These are phyloP conservation scores for Cephus pygmeus DNA, from an alignment of 2,888 invertebrate genomes.

Conservation along the genomic window DNA sequence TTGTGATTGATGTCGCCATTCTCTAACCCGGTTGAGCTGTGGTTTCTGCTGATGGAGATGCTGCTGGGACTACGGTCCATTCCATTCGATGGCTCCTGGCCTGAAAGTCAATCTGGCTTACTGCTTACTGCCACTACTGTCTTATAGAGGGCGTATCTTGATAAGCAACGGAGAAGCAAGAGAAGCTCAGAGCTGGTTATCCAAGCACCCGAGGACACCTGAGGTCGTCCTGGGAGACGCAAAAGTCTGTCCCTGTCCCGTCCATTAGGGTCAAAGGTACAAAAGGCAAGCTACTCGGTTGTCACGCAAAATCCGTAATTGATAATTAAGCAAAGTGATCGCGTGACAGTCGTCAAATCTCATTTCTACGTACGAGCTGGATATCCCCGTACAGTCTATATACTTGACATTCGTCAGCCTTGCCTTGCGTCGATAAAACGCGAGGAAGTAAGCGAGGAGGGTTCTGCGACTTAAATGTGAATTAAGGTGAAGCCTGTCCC, in stretches of 20 bases:
- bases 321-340: not conserved
- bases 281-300: not conserved
- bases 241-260: not conserved
- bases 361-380: not conserved
- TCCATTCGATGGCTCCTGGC: slow-evolving; percentile 64
- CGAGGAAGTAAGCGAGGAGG: not conserved
- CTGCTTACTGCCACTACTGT: slow-evolving; percentile 48
- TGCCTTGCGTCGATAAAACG: not conserved
- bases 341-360: not conserved
- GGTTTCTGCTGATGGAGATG: slow-evolving; percentile 83
- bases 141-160: not conserved
- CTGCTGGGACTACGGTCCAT: slow-evolving; percentile 87
- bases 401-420: not conserved
- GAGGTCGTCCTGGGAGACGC: not conserved
- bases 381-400: not conserved
- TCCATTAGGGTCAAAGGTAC: not conserved
- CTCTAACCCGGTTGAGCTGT: slow-evolving; percentile 73
- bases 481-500: not conserved
- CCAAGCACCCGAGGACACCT: not conserved
- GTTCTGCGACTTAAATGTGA: not conserved
- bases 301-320: not conserved
- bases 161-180: not conserved
- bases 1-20: slow-evolving; percentile 74
- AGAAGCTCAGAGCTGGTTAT: not conserved
- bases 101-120: slow-evolving; percentile 61